A percentile compares a stretch with the other conserved stretches of the same genome.
These are phyloP conservation scores for Apamea monoglypha DNA, from an alignment of 2,888 invertebrate genomes.

Conservation along the genomic window DNA sequence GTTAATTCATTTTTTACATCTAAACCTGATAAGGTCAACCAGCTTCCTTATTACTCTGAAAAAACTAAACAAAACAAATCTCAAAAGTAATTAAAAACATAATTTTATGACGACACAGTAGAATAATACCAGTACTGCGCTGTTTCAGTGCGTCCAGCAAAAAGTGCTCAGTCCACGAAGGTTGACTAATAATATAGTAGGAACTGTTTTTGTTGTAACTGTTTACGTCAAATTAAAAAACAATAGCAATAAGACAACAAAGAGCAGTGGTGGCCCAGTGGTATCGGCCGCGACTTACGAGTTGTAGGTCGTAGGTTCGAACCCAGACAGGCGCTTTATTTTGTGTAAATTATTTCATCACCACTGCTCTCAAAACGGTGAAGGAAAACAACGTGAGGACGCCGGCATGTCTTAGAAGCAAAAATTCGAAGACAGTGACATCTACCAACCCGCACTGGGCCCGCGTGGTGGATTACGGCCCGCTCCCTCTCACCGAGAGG, in stretches of 20 bases:
- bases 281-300: too few relatives aligned
- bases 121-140: slow-evolving; percentile 8
- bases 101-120: slow-evolving; percentile 12
- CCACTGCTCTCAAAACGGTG: too few relatives aligned
- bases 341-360: too few relatives aligned
- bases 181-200: slow-evolving; percentile 61
- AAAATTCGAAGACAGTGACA: too few relatives aligned
- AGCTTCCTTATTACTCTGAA: slow-evolving; percentile 27
- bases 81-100: slow-evolving; percentile 31
- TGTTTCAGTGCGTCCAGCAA: slow-evolving; percentile 51
- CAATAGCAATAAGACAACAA: slow-evolving; percentile 10
- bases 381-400: too few relatives aligned
- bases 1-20: slow-evolving; percentile 9
- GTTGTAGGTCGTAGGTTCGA: too few relatives aligned
- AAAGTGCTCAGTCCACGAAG: slow-evolving; percentile 56
- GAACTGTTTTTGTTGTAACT: slow-evolving; percentile 58
- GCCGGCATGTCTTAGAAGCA: too few relatives aligned
- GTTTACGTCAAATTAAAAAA: slow-evolving; percentile 40
- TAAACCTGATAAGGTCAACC: slow-evolving; percentile 22
- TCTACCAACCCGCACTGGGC: too few relatives aligned
- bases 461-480: too few relatives aligned
- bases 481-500: too few relatives aligned
- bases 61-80: slow-evolving; percentile 34
- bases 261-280: too few relatives aligned
- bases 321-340: too few relatives aligned